Percentiles rank a stretch among this genome's conserved stretches.
Evolutionary conservation across 2,113 vertebrate genomes (phyloP).

Genomic region (Megaceryle torquata): DNA sequence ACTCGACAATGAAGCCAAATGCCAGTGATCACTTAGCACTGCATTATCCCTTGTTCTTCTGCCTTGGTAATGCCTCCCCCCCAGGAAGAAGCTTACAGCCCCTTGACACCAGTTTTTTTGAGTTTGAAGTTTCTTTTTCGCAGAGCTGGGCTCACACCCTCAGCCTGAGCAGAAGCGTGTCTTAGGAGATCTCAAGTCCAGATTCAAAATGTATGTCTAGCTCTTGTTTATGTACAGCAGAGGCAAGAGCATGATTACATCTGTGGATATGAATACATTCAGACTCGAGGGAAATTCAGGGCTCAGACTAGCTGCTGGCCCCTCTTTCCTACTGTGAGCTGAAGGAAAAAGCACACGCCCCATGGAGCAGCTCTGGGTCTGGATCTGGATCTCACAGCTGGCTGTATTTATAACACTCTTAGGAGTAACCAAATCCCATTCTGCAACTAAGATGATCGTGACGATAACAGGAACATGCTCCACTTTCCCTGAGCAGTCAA

Average conservation of each 20-base stretch:
- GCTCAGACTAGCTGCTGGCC: background rate
- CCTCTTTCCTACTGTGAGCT: background rate
- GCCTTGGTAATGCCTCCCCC: rapidly evolving
- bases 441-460: background rate
- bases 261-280: background rate
- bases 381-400: background rate
- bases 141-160: background rate
- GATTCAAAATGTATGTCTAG: background rate
- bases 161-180: background rate
- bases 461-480: background rate
- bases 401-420: background rate
- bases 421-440: background rate
- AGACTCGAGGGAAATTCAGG: background rate
- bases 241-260: background rate
- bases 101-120: background rate
- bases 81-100: background rate
- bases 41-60: background rate
- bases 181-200: background rate
- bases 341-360: background rate
- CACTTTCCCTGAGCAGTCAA: background rate
- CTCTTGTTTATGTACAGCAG: background rate
- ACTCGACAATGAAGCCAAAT: rapidly evolving
- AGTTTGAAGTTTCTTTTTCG: background rate
- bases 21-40: rapidly evolving
- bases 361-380: background rate